A percentile compares a stretch with the other conserved stretches of the same genome.
These are phyloP conservation scores for Sceloporus undulatus DNA, from an alignment of 2,113 vertebrate genomes.

Conservation along the genomic window DNA sequence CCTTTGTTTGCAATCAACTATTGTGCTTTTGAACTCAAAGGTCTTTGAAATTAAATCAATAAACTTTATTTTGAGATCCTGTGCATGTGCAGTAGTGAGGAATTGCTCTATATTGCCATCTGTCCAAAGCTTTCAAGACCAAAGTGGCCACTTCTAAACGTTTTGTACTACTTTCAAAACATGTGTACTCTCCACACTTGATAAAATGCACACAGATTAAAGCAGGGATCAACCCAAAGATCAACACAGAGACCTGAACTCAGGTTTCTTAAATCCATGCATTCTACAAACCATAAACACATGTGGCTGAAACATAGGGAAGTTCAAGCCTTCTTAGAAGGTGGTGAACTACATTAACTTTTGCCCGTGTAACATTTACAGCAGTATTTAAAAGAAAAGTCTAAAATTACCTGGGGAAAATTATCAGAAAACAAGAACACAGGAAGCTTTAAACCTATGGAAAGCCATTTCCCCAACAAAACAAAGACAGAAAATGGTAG, in stretches of 20 bases:
- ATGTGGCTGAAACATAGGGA: neutral
- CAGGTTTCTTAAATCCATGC: neutral
- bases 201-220: neutral
- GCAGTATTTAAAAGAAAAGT: neutral
- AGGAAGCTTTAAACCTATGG: fast-evolving
- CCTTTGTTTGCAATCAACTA: neutral
- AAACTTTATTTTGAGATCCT: neutral
- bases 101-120: neutral
- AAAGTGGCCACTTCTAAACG: neutral
- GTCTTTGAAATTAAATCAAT: neutral
- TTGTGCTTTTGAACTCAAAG: conserved; percentile 1
- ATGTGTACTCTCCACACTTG: neutral
- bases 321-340: neutral
- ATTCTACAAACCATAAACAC: neutral
- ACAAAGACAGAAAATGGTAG: conserved; percentile 61
- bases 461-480: fast-evolving
- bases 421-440: fast-evolving
- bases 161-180: neutral
- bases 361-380: neutral
- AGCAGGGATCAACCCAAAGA: neutral
- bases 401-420: neutral
- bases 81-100: neutral
- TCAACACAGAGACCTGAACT: neutral
- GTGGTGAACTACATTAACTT: neutral
- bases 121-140: neutral